These are phyloP conservation scores for Ypsolopha scabrella DNA, from an alignment of 2,888 invertebrate species.

Conservation along the genomic window DNA sequence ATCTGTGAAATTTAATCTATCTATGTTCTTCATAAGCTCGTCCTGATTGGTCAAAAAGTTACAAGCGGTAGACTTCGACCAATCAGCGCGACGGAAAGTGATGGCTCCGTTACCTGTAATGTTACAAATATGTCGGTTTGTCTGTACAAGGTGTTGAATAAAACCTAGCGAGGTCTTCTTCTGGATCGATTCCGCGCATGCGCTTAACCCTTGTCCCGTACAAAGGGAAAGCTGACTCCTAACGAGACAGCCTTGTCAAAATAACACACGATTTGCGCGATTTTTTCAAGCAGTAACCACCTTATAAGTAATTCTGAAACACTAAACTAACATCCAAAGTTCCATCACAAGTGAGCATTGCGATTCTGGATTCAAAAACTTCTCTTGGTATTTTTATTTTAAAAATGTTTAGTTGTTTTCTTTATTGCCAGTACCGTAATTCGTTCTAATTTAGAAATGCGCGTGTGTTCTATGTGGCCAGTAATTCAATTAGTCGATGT, in stretches of 20 bases:
- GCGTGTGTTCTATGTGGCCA: neutral
- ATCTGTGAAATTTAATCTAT: neutral
- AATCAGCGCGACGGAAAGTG: neutral
- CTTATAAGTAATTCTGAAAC: slow-evolving; percentile 5
- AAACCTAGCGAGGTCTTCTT: slow-evolving; percentile 27
- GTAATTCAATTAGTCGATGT: neutral
- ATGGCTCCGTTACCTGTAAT: neutral
- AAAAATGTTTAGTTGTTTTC: neutral
- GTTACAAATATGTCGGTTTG: neutral
- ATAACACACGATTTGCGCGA: slow-evolving; percentile 42
- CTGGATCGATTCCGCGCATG: slow-evolving; percentile 58
- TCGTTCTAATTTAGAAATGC: neutral
- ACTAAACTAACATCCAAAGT: neutral
- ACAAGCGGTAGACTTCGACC: neutral
- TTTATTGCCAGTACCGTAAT: neutral
- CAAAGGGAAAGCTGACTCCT: slow-evolving; percentile 50
- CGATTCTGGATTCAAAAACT: neutral
- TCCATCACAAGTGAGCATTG: neutral
- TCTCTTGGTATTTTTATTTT: neutral
- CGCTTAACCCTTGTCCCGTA: slow-evolving; percentile 36
- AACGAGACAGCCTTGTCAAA: slow-evolving; percentile 48
- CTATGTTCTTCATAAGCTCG: neutral
- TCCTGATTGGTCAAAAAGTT: neutral
- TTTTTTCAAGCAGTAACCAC: slow-evolving; percentile 25
- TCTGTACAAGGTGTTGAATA: slow-evolving; percentile 13